Evolutionary conservation across 2,797 vertebrate species (phyloP).

Genomic region (Gobionotothen gibberifrons): DNA sequence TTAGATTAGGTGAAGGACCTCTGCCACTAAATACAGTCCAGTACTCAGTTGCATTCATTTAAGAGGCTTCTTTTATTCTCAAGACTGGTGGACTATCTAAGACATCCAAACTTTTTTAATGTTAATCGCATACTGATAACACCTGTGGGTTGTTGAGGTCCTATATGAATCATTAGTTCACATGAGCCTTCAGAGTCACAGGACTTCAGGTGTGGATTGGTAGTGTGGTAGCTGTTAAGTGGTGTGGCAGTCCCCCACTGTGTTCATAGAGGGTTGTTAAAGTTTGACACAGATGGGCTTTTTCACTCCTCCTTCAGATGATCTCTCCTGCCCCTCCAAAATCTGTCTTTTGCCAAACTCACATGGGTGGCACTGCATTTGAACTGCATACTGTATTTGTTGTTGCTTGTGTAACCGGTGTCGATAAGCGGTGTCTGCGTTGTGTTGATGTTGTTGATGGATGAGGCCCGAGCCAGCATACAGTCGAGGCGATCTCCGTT

Average conservation of each 20-base stretch:
- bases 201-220: conserved; percentile 4
- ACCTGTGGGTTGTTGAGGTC: conserved; percentile 2
- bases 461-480: too few species aligned
- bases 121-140: conserved; percentile 5
- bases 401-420: too few species aligned
- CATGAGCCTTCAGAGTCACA: conserved; percentile 13
- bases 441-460: too few species aligned
- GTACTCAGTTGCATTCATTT: background rate
- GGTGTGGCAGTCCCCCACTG: conserved; percentile 7
- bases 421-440: too few species aligned
- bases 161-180: conserved; percentile 6
- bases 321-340: background rate
- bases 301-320: conserved; percentile 6
- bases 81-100: background rate
- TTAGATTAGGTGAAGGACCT: background rate
- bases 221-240: background rate
- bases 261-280: background rate
- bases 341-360: background rate
- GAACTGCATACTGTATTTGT: too few species aligned
- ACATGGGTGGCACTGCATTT: background rate
- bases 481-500: too few species aligned
- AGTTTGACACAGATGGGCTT: conserved; percentile 14
- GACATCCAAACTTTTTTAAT: background rate
- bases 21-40: background rate
- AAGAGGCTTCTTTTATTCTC: conserved; percentile 3